phyloP scores from a whole-genome alignment of 2,888 invertebrate species.

The Tupiocoris notatus region DNA sequence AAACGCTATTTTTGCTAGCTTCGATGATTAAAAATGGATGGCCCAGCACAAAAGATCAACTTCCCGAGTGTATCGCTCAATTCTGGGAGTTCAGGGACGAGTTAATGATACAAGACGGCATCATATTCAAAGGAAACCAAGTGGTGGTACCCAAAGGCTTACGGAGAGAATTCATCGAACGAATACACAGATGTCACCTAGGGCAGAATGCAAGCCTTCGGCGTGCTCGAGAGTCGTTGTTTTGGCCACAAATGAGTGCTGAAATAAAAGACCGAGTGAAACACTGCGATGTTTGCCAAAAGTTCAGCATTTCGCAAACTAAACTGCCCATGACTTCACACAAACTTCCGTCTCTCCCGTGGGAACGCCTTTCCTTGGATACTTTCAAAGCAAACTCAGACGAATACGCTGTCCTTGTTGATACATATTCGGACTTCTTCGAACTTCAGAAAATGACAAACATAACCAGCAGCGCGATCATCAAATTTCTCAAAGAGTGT shows the following conservation, averaged over 20 bases:
- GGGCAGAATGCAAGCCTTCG: slow-evolving; percentile 3
- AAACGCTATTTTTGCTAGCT: background rate
- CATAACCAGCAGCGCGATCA: background rate
- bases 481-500: background rate
- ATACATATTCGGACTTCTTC: slow-evolving; percentile 13
- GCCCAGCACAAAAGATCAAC: background rate
- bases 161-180: background rate
- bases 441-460: slow-evolving; percentile 4
- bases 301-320: background rate
- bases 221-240: background rate
- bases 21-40: background rate
- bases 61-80: background rate
- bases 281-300: slow-evolving; percentile 2
- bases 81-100: slow-evolving; percentile 12
- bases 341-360: background rate
- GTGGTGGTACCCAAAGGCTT: slow-evolving; percentile 6
- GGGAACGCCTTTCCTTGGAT: slow-evolving; percentile 15
- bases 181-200: slow-evolving; percentile 1
- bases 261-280: no score
- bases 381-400: background rate
- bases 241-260: background rate
- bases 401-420: background rate
- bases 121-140: background rate
- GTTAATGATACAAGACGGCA: slow-evolving; percentile 7
- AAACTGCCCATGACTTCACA: slow-evolving; percentile 14